A percentile compares a stretch with the other conserved stretches of the same genome.
Evolutionary conservation across 2,888 invertebrate species (phyloP).

Genomic region (Lypha dubia): DNA sequence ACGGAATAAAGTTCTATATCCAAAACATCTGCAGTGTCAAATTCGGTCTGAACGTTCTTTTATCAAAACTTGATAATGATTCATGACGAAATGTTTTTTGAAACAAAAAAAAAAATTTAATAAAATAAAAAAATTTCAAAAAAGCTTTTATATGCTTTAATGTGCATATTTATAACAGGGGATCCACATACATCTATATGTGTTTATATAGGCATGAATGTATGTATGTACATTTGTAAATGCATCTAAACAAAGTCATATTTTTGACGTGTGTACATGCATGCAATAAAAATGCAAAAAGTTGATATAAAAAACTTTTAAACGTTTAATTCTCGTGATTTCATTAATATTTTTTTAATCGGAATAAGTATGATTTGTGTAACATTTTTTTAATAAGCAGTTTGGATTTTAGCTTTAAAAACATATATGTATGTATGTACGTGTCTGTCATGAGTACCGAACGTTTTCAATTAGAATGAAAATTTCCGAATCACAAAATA

Average conservation of each 20-base stretch:
- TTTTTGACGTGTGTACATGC: too few species aligned
- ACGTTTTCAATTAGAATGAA: too few species aligned
- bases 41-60: background rate
- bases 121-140: too few species aligned
- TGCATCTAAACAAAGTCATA: too few species aligned
- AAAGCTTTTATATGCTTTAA: constrained; percentile 12
- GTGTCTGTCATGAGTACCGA: too few species aligned
- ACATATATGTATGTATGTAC: too few species aligned
- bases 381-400: constrained; percentile 27
- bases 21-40: background rate
- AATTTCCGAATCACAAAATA: too few species aligned
- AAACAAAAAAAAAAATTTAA: background rate
- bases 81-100: constrained; percentile 11
- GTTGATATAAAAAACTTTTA: background rate
- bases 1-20: background rate
- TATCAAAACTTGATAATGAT: constrained; percentile 26
- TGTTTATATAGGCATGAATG: too few species aligned
- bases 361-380: background rate
- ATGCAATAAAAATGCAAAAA: background rate
- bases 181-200: constrained; percentile 36
- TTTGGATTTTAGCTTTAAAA: constrained; percentile 6
- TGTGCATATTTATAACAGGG: constrained; percentile 37
- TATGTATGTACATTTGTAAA: background rate
- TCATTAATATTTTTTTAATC: background rate
- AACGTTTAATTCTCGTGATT: constrained; percentile 49